A percentile compares a stretch with the other conserved stretches of the same genome.
phyloP scores from a whole-genome alignment of 1,140 invertebrate species.

The Drosophila murphyi region DNA sequence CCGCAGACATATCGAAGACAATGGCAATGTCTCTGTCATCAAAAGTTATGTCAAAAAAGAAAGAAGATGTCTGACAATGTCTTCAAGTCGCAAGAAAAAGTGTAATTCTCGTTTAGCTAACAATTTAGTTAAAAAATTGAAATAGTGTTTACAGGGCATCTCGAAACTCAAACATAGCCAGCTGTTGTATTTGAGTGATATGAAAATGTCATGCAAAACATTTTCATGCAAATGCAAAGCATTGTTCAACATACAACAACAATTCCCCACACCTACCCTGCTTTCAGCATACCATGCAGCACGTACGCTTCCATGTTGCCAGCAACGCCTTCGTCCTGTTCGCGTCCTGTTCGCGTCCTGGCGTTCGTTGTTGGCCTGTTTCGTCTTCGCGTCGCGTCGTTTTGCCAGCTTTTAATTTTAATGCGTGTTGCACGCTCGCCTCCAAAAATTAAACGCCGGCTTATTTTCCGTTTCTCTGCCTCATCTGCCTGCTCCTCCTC shows the following conservation, averaged over 20 bases:
- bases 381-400: slow-evolving; percentile 16
- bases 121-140: neutral
- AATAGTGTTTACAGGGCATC: neutral
- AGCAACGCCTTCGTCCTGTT: slow-evolving; percentile 25
- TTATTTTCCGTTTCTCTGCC: slow-evolving; percentile 59
- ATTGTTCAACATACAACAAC: slow-evolving; percentile 39
- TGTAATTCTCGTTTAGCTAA: neutral
- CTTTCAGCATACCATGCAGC: slow-evolving; percentile 34
- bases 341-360: neutral
- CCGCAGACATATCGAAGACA: slow-evolving; percentile 53
- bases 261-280: neutral
- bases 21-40: slow-evolving; percentile 49
- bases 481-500: neutral
- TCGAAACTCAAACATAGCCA: neutral
- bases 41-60: slow-evolving; percentile 7
- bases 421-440: slow-evolving; percentile 75
- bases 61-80: neutral
- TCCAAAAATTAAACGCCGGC: slow-evolving; percentile 77
- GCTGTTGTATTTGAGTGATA: neutral
- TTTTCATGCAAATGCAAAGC: slow-evolving; percentile 78
- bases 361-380: neutral
- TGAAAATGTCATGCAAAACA: slow-evolving; percentile 61
- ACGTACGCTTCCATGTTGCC: slow-evolving; percentile 56
- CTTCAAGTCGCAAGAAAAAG: neutral
- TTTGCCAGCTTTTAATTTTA: slow-evolving; percentile 77